Evolutionary conservation across 2,888 invertebrate genomes (phyloP), one percentile per base, ranked within the genome.

Genomic region (Gastracanthus pulcherrimus): DNA sequence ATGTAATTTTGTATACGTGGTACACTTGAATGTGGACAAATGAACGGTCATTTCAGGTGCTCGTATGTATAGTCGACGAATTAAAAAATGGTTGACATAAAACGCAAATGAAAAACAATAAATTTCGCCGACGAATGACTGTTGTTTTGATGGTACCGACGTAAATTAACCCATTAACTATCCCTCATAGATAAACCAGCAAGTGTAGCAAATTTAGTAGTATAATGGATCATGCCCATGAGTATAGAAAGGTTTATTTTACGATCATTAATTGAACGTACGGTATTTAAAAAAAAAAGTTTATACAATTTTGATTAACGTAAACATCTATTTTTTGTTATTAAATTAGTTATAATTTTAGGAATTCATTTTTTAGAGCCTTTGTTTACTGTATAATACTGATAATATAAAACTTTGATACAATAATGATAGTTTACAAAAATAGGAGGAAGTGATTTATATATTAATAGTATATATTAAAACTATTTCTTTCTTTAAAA

Each of bases 91-190:
- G 26, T 66, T 26, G 55, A 55, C 76, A 41, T 26, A 31, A 36
- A 67, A 29, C 66, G 41, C 55, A 67, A 76, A 76, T 76, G 76
- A 76, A 76, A 76, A 76, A 67, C 76, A 23, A 76, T 76, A 76
- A 76, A 76, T 76, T 76, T 29, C 9, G 23, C 45, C 16, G 60
- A 29, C 67, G 26, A 31, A 29, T 19, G 7, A 45, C 48, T 48
- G 19, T n/a, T n/a, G n/a, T n/a, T n/a, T n/a, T 13, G 36, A 62
- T 3, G 36, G 31, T n/a, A 9, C 36, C 23, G 62, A 45, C 26
- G 45, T 48, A 67, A 48, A 67, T 67, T 45, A 29, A 48, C 31
- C 67, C 62, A 62, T 62, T 62, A 34, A 62, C 9, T 34, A 9
- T 13, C 41, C 3, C 3, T 29, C 7, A 31, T 34, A 62, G 31